Conservation (phyloP, 2,113 vertebrate species). For the Lophura nycthemera region DNA sequence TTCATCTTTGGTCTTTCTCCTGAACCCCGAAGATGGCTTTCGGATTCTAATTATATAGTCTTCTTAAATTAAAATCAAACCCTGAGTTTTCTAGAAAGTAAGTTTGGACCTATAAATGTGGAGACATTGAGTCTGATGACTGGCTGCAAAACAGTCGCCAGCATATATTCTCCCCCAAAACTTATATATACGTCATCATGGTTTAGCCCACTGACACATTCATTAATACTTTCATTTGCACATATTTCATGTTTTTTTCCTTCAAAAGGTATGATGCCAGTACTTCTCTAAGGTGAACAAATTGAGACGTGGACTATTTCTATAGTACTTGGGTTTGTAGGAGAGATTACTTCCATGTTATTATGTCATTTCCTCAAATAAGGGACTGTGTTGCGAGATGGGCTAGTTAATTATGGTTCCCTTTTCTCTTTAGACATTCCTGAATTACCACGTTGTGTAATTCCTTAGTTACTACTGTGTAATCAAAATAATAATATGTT, state of each 20-base stretch:
- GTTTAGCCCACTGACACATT: not conserved
- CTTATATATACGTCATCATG: no score
- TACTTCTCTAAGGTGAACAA: not conserved
- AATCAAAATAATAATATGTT: constrained; percentile 57
- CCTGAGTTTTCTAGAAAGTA: not conserved
- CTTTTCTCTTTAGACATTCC: constrained; percentile 33
- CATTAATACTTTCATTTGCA: not conserved
- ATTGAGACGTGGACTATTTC: not conserved
- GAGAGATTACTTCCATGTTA: not conserved
- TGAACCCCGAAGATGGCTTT: not conserved
- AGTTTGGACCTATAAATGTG: not conserved
- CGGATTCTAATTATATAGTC: not conserved
- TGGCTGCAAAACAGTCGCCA: not conserved
- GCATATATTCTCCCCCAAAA: not conserved
- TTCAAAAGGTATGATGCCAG: not conserved
- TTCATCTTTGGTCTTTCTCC: not conserved
- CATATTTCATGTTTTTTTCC: not conserved
- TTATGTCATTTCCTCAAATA: constrained; percentile 62
- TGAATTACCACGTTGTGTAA: not conserved
- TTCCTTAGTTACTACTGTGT: constrained; percentile 11
- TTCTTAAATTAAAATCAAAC: not conserved
- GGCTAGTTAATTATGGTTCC: constrained; percentile 30
- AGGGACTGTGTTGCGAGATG: constrained; percentile 16
- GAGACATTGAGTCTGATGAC: not conserved
- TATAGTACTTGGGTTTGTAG: not conserved